These are phyloP conservation scores for Euleptes europaea DNA, from an alignment of 2,113 vertebrate genomes.

Conservation along the genomic window DNA sequence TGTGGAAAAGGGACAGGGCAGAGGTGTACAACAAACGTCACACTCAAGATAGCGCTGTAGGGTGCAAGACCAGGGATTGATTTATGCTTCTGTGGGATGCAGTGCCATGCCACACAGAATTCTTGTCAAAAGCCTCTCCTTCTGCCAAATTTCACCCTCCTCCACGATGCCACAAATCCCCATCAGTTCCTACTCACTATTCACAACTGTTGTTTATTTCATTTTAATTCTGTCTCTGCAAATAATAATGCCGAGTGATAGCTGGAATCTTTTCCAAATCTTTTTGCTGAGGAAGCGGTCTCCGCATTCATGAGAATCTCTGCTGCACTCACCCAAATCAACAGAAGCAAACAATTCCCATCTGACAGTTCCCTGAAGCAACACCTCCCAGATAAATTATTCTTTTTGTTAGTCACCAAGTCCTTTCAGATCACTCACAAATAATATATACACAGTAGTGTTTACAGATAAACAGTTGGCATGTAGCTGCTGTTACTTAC, in stretches of 20 bases:
- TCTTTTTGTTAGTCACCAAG: neutral
- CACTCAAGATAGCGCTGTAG: neutral
- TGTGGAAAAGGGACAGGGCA: neutral
- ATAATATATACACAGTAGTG: neutral
- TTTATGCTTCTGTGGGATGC: neutral
- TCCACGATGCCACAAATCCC: neutral
- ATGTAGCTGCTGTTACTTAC: neutral
- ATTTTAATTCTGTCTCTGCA: neutral
- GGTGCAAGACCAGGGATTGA: neutral
- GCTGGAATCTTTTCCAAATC: neutral
- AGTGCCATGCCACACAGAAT: neutral
- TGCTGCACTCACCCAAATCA: constrained; percentile 10
- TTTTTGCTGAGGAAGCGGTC: constrained; percentile 23
- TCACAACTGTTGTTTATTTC: neutral
- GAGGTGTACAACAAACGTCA: neutral
- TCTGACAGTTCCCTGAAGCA: neutral
- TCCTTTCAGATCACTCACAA: neutral
- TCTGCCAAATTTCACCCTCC: neutral
- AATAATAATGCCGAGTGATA: constrained; percentile 11
- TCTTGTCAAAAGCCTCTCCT: neutral
- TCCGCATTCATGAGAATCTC: neutral
- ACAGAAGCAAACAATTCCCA: constrained; percentile 21
- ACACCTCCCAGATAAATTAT: neutral
- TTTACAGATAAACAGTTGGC: neutral
- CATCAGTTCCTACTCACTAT: neutral